Percentiles rank a stretch among this genome's conserved stretches.
Conservation (phyloP, 2,888 invertebrate species). For the Pyrrhia umbra region DNA sequence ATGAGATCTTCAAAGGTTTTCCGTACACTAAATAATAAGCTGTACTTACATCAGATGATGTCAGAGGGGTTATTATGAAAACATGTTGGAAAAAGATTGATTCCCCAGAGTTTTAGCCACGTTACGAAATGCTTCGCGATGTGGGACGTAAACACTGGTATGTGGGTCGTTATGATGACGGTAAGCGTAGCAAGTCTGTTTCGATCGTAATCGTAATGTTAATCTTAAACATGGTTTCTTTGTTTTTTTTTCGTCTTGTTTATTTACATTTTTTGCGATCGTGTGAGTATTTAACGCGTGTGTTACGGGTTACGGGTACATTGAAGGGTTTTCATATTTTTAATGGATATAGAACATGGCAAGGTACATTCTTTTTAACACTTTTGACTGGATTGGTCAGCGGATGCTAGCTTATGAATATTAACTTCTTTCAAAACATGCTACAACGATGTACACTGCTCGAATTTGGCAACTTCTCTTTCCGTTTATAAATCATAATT, state of each 20-base stretch:
- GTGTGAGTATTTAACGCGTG: not conserved
- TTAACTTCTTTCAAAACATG: slow-evolving; percentile 40
- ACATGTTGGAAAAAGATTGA: slow-evolving; percentile 43
- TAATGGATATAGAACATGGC: too few relatives aligned
- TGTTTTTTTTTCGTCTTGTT: slow-evolving; percentile 42
- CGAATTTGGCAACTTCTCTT: slow-evolving; percentile 29
- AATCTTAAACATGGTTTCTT: slow-evolving; percentile 48
- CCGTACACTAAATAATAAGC: not conserved
- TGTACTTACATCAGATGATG: slow-evolving; percentile 12
- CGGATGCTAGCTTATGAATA: slow-evolving; percentile 34
- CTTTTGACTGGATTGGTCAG: slow-evolving; percentile 12
- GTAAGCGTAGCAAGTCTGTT: slow-evolving; percentile 64
- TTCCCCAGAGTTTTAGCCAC: slow-evolving; percentile 44
- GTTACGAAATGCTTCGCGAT: slow-evolving; percentile 76
- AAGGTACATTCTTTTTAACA: too few relatives aligned
- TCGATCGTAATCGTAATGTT: slow-evolving; percentile 72
- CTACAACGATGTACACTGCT: slow-evolving; percentile 29
- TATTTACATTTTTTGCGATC: slow-evolving; percentile 46
- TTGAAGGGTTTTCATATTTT: too few relatives aligned
- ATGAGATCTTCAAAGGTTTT: not conserved
- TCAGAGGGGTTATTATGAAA: slow-evolving; percentile 40
- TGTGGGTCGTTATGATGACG: slow-evolving; percentile 78
- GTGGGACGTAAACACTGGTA: slow-evolving; percentile 80
- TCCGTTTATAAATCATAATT: slow-evolving; percentile 49
- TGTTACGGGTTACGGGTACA: too few relatives aligned